phyloP scores from a whole-genome alignment of 2,797 vertebrate species.

The Trachops cirrhosus region DNA sequence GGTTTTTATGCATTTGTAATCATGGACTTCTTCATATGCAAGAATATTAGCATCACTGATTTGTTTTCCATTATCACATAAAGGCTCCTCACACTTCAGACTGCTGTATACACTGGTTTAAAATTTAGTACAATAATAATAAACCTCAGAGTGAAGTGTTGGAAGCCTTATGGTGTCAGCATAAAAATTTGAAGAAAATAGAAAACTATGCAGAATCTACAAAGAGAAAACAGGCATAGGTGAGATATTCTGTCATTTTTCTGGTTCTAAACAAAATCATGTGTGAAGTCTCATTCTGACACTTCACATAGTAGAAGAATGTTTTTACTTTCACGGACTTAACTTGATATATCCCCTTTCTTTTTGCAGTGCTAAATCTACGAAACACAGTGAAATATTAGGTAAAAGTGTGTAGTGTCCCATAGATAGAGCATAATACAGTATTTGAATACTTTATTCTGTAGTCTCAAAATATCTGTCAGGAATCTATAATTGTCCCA shows the following conservation, averaged over 20 bases:
- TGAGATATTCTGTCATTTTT: background rate
- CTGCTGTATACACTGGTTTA: conserved; percentile 29
- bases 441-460: background rate
- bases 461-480: background rate
- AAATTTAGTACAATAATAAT: conserved; percentile 54
- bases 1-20: conserved; percentile 66
- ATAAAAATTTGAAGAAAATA: conserved; percentile 15
- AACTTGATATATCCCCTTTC: background rate
- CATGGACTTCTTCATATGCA: conserved; percentile 64
- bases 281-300: background rate
- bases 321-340: background rate
- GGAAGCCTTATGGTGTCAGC: background rate
- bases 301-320: background rate
- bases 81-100: conserved; percentile 45
- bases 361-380: background rate
- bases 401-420: background rate
- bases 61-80: conserved; percentile 73
- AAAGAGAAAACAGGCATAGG: background rate
- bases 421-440: background rate
- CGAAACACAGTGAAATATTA: background rate
- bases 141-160: background rate
- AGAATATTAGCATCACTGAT: conserved; percentile 73
- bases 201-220: background rate
- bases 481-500: background rate
- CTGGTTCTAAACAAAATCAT: background rate